Base-by-base conservation (phyloP, 2,797 vertebrate genomes). In the Calcarius lapponicus region DNA sequence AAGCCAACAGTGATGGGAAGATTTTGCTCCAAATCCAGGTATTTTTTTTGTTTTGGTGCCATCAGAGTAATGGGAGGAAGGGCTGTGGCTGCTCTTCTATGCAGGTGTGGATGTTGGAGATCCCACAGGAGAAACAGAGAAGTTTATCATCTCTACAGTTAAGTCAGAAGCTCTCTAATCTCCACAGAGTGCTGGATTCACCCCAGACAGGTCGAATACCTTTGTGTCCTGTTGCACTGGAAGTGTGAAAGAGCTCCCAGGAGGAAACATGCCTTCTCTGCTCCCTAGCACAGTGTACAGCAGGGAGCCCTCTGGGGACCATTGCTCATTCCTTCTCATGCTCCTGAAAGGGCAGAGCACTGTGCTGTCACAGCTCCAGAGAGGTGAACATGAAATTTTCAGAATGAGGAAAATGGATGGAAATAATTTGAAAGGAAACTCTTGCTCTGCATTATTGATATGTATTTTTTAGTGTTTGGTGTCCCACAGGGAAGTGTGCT, bases 391-490 rank as follows among this genome's bases (percentile, higher is more conserved):
- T 43, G 29, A 80, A 67, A 70, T 86, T 91, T 82, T 85, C 76
- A 70, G 64, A 74, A 62, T 42, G 38, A 48, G n/a, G 64, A 82
- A 47, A 73, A 80, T 19, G 12, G 58, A 56, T 36, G 47, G 74
- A 70, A 93, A 71, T 67, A 17, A 80, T 42, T 65, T 53, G 54
- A 69, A 92, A 80, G 76, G 69, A 75, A 81, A 8, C 36, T 69
- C 36, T 38, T 3, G 0, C 36, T 81, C 51, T 76, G 50, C n/a
- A 8, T 80, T 81, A 56, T 61, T 73, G 61, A 25, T 28, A 29
- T 0, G 0, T 69, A 36, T 0, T 2, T 61, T 81, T 88, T 75
- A 69, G 70, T 2, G 0, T 58, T 57, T 75, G 66, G 6, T 1
- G 0, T 79, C 43, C n/a, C 34, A 17, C 4, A 48, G 69, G 56